Evolutionary conservation across 2,888 invertebrate species (phyloP).

Genomic region (Biston stratarius): DNA sequence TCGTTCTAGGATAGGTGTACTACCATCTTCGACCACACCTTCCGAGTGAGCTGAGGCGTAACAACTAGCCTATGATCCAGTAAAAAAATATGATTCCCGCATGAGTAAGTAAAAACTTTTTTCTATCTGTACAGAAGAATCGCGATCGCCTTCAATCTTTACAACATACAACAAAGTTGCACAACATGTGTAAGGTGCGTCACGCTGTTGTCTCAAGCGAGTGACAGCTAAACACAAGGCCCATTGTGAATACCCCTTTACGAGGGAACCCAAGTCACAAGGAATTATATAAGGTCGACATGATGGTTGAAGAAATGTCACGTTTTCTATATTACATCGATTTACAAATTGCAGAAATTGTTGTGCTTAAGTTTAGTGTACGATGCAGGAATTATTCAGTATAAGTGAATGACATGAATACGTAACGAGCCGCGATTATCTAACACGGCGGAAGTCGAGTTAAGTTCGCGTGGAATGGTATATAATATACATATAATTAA

Average conservation of each 20-base stretch:
- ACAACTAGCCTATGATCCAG: too few relatives aligned
- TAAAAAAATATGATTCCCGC: neutral
- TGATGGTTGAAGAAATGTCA: conserved; percentile 10
- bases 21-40: too few relatives aligned
- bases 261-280: conserved; percentile 15
- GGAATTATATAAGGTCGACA: conserved; percentile 9
- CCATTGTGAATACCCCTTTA: conserved; percentile 51
- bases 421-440: too few relatives aligned
- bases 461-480: too few relatives aligned
- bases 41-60: too few relatives aligned
- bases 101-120: conserved; percentile 15
- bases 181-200: conserved; percentile 66
- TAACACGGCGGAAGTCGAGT: too few relatives aligned
- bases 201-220: conserved; percentile 68
- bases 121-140: conserved; percentile 60
- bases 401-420: too few relatives aligned
- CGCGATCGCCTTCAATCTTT: conserved; percentile 66
- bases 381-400: too few relatives aligned
- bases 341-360: neutral
- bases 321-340: conserved; percentile 6
- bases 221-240: conserved; percentile 70
- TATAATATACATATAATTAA: too few relatives aligned
- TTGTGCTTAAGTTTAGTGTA: neutral
- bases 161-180: conserved; percentile 65
- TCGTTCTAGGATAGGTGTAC: too few relatives aligned